Conservation (phyloP, 2,113 vertebrate species). For the Eclectus roratus region DNA sequence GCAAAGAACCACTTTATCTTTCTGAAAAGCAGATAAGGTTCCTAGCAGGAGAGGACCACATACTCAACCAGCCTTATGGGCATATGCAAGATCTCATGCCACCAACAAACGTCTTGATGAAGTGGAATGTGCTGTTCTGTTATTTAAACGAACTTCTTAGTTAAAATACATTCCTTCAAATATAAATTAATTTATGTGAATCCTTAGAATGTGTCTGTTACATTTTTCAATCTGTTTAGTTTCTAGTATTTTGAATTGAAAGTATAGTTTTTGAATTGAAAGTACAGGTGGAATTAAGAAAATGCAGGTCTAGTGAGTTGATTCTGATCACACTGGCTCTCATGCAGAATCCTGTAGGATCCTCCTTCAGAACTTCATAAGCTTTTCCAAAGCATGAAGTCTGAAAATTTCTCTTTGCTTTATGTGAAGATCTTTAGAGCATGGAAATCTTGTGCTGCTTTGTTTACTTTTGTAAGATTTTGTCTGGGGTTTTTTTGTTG, state of each 20-base stretch:
- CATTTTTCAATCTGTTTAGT: neutral
- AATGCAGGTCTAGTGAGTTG: neutral
- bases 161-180: constrained; percentile 23
- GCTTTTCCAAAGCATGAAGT: neutral
- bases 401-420: neutral
- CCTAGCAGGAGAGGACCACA: constrained; percentile 68
- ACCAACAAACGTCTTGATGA: constrained; percentile 61
- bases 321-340: neutral
- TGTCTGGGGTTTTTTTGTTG: neutral
- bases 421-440: neutral
- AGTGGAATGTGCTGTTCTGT: constrained; percentile 1
- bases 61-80: constrained; percentile 60
- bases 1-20: constrained; percentile 62
- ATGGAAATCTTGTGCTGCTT: neutral
- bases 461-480: neutral
- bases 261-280: neutral
- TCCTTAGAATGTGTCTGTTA: neutral
- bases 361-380: neutral
- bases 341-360: neutral
- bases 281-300: neutral
- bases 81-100: constrained; percentile 47
- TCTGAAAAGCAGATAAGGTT: constrained; percentile 55
- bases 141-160: constrained; percentile 40
- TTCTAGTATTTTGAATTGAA: neutral
- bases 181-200: neutral